phyloP scores from a whole-genome alignment of 2,888 invertebrate species.

The Cheilosia variabilis region DNA sequence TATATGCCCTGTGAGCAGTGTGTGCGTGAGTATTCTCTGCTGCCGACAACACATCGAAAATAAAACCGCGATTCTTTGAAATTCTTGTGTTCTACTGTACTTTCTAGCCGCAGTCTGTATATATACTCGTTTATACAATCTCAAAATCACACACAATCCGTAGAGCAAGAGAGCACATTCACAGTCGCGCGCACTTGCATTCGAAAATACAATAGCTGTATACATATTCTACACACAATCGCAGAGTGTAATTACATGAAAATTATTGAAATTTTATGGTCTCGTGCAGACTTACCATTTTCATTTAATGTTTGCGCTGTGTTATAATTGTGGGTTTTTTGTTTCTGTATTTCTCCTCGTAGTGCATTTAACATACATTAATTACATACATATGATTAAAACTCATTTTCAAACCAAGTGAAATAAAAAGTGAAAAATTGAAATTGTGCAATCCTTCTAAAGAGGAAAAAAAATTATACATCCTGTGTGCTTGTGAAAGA shows the following conservation, averaged over 20 bases:
- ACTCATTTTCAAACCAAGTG: not conserved
- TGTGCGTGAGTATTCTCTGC: not conserved
- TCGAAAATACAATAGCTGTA: constrained; percentile 17
- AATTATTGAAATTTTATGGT: constrained; percentile 69
- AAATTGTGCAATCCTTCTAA: constrained; percentile 18
- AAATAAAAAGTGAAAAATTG: not conserved
- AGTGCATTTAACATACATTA: constrained; percentile 20
- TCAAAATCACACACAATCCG: not conserved
- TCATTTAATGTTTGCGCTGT: constrained; percentile 56
- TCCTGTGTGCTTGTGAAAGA: constrained; percentile 21
- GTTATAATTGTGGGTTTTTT: constrained; percentile 47
- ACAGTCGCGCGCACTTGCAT: constrained; percentile 34
- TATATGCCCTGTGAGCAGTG: not conserved
- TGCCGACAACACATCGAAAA: not conserved
- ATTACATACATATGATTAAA: constrained; percentile 1
- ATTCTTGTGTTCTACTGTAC: constrained; percentile 36
- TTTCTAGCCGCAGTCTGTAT: constrained; percentile 12
- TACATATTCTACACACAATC: constrained; percentile 47
- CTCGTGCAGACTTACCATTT: constrained; percentile 66
- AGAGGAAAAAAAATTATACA: not conserved
- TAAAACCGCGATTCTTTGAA: constrained; percentile 1
- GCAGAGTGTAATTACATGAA: constrained; percentile 48
- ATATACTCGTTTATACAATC: not conserved
- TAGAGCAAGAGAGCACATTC: not conserved
- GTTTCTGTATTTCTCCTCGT: constrained; percentile 24